phyloP scores from a whole-genome alignment of 2,888 invertebrate genomes.

The Sminthurinus aureus region DNA sequence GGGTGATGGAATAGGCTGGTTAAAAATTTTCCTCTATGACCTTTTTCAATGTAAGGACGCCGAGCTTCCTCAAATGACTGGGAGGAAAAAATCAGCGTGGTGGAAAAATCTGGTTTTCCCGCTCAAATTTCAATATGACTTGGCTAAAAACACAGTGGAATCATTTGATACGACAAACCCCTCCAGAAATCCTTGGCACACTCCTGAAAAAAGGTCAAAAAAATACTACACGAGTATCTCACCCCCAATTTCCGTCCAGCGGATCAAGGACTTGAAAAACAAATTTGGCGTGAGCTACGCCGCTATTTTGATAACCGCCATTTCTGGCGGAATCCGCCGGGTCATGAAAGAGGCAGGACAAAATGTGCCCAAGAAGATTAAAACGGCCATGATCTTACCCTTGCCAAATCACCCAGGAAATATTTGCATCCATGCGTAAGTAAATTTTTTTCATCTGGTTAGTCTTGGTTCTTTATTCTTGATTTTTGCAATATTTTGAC shows the following conservation, averaged over 20 bases:
- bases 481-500: no score
- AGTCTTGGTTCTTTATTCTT: no score
- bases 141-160: slow-evolving; percentile 9
- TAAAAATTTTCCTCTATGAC: slow-evolving; percentile 2
- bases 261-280: no score
- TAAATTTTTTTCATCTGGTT: no score
- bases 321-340: no score
- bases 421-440: no score
- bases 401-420: no score
- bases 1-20: slow-evolving; percentile 3
- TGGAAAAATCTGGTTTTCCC: background rate
- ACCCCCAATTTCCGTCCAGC: background rate
- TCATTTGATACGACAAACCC: slow-evolving; percentile 18
- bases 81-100: background rate
- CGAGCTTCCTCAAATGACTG: background rate
- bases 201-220: background rate
- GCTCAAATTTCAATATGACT: background rate
- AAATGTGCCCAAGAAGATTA: background rate
- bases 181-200: background rate
- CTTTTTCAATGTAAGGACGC: background rate
- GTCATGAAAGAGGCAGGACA: slow-evolving; percentile 16
- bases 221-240: background rate
- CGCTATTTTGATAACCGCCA: slow-evolving; percentile 1
- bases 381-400: background rate
- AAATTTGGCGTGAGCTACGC: background rate